phyloP scores from a whole-genome alignment of 2,797 vertebrate species.

The Scyliorhinus canicula region DNA sequence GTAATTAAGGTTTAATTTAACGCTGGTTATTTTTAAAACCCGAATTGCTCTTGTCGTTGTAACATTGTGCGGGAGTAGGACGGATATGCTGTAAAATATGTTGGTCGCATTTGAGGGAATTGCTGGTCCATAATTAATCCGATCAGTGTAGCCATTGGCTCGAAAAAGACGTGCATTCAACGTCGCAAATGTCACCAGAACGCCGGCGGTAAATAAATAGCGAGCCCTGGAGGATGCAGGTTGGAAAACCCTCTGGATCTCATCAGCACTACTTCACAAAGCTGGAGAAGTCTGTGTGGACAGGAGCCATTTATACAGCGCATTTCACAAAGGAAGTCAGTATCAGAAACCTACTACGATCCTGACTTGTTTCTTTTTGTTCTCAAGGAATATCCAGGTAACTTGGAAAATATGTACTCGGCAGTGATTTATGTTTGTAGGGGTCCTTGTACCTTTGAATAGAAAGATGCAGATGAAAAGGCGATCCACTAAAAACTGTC shows the following conservation, averaged over 20 bases:
- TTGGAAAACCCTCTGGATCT: neutral
- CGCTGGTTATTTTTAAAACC: neutral
- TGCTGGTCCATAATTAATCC: constrained; percentile 1
- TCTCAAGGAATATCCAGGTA: neutral
- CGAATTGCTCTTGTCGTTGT: neutral
- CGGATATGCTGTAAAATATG: neutral
- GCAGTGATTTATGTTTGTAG: neutral
- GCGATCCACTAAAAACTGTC: neutral
- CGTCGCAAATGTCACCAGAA: constrained; percentile 7
- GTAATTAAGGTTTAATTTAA: neutral
- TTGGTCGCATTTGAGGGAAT: constrained; percentile 12
- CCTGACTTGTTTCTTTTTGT: neutral
- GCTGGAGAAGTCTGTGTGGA: neutral
- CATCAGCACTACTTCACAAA: neutral
- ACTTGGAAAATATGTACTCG: neutral
- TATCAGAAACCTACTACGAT: neutral
- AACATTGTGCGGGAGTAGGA: neutral
- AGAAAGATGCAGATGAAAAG: neutral
- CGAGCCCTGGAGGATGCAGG: neutral
- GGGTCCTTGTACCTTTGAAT: neutral
- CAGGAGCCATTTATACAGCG: no score
- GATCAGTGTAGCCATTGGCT: constrained; percentile 26
- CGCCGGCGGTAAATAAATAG: constrained; percentile 19
- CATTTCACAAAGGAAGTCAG: neutral
- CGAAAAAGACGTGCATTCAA: neutral